These are phyloP conservation scores for Acanthopagrus latus DNA, from an alignment of 2,797 vertebrate genomes.

Conservation along the genomic window DNA sequence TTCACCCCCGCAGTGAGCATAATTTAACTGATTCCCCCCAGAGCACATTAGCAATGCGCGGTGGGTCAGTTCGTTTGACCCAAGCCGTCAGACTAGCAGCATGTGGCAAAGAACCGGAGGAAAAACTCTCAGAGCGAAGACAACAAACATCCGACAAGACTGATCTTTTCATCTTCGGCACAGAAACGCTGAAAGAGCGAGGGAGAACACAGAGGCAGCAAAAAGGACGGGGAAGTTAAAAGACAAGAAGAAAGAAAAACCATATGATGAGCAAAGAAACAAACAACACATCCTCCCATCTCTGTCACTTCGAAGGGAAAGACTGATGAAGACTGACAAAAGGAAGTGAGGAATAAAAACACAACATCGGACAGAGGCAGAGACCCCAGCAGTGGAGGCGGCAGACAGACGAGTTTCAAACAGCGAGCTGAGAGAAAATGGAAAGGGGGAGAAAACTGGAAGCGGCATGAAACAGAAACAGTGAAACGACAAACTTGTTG, in stretches of 20 bases:
- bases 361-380: conserved; percentile 19
- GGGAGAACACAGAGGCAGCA: neutral
- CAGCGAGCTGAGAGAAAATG: neutral
- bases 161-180: conserved; percentile 65
- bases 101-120: conserved; percentile 63
- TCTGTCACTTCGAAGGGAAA: neutral
- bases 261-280: conserved; percentile 26
- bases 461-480: conserved; percentile 11
- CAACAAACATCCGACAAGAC: conserved; percentile 59
- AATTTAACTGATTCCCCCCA: conserved; percentile 71
- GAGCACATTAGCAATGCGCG: conserved; percentile 71
- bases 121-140: conserved; percentile 56
- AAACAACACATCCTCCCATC: conserved; percentile 37
- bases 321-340: conserved; percentile 11
- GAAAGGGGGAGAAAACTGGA: conserved; percentile 1
- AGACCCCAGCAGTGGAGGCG: neutral
- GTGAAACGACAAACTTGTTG: conserved; percentile 12
- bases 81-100: conserved; percentile 73
- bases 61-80: conserved; percentile 73
- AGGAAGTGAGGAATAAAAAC: conserved; percentile 16
- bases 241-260: conserved; percentile 11
- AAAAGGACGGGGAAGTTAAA: neutral
- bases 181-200: conserved; percentile 23
- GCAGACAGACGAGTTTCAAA: conserved; percentile 32
- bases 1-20: conserved; percentile 71